Evolutionary conservation across 2,113 vertebrate species (phyloP).

Genomic region (Accipiter virgatus): DNA sequence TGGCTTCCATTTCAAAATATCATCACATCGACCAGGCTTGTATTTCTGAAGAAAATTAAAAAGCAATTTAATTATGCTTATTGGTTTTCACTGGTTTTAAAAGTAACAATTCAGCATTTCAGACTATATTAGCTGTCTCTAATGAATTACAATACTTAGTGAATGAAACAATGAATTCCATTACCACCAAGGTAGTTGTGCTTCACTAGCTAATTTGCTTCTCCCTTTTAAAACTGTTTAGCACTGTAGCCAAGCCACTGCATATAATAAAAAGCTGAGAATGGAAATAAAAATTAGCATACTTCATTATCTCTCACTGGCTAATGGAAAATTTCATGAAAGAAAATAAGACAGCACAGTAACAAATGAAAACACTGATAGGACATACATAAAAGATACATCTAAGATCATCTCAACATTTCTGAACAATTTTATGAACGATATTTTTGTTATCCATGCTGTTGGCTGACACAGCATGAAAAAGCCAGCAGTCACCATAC

Average conservation of each 20-base stretch:
- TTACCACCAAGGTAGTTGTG: background rate
- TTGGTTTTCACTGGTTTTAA: conserved; percentile 28
- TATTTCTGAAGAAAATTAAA: conserved; percentile 85
- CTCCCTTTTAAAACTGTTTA: background rate
- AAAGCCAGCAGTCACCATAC: background rate
- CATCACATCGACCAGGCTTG: conserved; percentile 92
- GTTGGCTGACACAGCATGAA: background rate
- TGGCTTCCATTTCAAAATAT: conserved; percentile 99
- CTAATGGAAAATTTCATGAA: background rate
- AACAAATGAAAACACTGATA: background rate
- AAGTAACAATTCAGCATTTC: conserved; percentile 47
- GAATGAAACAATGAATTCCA: conserved; percentile 24
- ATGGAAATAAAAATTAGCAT: conserved; percentile 11
- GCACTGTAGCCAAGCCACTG: background rate
- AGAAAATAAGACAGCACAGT: background rate
- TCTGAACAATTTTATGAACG: background rate
- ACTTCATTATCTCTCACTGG: background rate
- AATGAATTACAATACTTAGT: conserved; percentile 28
- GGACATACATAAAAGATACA: background rate
- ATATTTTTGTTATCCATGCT: background rate
- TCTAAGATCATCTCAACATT: background rate
- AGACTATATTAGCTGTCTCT: conserved; percentile 23
- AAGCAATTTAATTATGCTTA: conserved; percentile 59
- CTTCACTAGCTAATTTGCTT: conserved; percentile 18
- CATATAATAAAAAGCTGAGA: background rate